phyloP scores from a whole-genome alignment of 2,113 vertebrate species.

The Prochilodus magdalenae region DNA sequence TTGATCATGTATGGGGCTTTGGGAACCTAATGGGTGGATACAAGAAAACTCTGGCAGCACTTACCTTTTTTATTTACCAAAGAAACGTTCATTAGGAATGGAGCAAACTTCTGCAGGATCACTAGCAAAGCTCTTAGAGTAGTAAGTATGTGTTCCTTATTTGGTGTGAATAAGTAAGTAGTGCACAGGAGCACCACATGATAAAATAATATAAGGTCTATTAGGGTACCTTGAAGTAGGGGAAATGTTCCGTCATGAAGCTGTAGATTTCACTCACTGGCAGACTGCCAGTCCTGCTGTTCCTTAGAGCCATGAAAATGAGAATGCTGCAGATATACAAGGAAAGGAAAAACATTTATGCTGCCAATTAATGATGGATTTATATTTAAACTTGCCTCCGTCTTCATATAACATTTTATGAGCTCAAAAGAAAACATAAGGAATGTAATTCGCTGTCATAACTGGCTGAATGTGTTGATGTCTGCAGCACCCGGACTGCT shows the following conservation, averaged over 20 bases:
- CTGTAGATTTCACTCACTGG: conserved; percentile 99
- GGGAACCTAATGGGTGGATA: conserved; percentile 18
- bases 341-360: not conserved
- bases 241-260: conserved; percentile 98
- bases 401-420: not conserved
- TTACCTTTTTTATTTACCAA: not conserved
- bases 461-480: not conserved
- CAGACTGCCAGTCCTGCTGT: conserved; percentile 94
- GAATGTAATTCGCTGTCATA: not conserved
- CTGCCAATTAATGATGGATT: not conserved
- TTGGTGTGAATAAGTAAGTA: not conserved
- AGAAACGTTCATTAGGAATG: not conserved
- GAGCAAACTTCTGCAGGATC: not conserved
- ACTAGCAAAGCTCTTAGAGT: not conserved
- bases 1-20: conserved; percentile 26
- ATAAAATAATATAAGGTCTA: not conserved
- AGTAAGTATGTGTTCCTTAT: not conserved
- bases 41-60: not conserved
- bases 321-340: conserved; percentile 85
- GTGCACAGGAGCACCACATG: not conserved
- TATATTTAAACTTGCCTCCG: not conserved
- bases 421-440: not conserved
- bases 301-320: conserved; percentile 98
- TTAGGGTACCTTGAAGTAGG: conserved; percentile 95
- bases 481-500: too few species aligned